These are phyloP conservation scores for Tiliqua scincoides DNA, from an alignment of 2,113 vertebrate genomes.

Conservation along the genomic window DNA sequence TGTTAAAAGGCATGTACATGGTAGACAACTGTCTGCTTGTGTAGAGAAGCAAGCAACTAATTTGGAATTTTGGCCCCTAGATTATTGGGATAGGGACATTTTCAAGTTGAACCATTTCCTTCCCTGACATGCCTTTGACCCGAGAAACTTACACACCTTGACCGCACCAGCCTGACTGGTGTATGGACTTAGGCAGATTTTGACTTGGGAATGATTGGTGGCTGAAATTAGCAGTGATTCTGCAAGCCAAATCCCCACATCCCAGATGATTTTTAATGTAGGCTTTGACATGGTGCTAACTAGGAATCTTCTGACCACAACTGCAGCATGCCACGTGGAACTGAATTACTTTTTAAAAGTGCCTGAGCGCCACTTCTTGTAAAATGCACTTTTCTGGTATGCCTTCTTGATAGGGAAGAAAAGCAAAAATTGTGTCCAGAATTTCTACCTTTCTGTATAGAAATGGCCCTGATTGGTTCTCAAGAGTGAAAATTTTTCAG, in stretches of 20 bases:
- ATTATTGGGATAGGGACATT: neutral
- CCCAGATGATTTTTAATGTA: neutral
- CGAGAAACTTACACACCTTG: neutral
- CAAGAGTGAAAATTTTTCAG: neutral
- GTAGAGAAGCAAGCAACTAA: neutral
- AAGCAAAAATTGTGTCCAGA: neutral
- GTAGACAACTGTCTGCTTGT: neutral
- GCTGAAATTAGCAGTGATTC: neutral
- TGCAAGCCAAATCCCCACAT: neutral
- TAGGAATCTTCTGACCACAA: neutral
- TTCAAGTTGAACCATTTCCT: neutral
- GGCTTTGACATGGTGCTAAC: neutral
- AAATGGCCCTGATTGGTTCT: neutral
- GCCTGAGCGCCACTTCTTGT: neutral
- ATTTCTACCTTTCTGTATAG: neutral
- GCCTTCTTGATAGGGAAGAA: neutral
- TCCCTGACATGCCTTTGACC: neutral
- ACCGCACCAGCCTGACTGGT: neutral
- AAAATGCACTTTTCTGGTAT: neutral
- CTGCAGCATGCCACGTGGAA: neutral
- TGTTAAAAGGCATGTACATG: neutral
- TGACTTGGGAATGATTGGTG: neutral
- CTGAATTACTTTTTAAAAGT: neutral
- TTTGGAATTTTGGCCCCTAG: neutral
- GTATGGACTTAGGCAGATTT: neutral